Evolutionary conservation across 2,113 vertebrate genomes (phyloP).

Genomic region (Pongo abelii): DNA sequence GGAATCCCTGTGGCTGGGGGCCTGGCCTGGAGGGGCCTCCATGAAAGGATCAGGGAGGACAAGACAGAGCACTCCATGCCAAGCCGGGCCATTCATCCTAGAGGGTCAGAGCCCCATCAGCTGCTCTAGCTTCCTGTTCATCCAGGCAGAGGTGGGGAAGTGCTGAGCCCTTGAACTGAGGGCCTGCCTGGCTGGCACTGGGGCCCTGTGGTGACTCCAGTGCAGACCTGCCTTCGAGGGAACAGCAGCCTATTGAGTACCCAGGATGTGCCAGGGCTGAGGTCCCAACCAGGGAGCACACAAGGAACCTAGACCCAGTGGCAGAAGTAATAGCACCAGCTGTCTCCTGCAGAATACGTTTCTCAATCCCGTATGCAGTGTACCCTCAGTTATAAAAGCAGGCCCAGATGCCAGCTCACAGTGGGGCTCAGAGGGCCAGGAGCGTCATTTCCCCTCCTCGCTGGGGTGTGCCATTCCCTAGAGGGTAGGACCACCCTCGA

Average conservation of each 20-base stretch:
- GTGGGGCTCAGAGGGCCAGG: background rate
- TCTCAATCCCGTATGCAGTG: accelerated
- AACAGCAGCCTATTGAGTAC: background rate
- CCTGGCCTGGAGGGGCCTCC: background rate
- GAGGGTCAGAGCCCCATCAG: background rate
- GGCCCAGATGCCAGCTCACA: background rate
- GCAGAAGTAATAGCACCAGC: background rate
- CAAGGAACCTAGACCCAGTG: background rate
- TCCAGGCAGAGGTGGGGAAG: background rate
- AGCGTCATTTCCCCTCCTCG: accelerated
- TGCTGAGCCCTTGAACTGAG: background rate
- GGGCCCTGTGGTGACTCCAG: background rate
- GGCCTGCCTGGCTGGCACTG: background rate
- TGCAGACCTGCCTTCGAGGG: background rate
- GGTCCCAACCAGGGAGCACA: too few species aligned
- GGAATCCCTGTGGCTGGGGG: background rate
- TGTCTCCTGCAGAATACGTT: accelerated
- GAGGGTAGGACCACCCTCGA: background rate
- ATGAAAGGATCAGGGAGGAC: background rate
- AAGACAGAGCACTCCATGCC: accelerated
- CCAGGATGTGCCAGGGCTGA: background rate
- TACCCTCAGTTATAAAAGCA: background rate
- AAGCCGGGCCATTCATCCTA: accelerated
- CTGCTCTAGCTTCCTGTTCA: background rate
- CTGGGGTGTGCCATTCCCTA: background rate